A percentile compares a stretch with the other conserved stretches of the same genome.
phyloP scores from a whole-genome alignment of 2,113 vertebrate species.

The Ptilorrhoa leucosticta region DNA sequence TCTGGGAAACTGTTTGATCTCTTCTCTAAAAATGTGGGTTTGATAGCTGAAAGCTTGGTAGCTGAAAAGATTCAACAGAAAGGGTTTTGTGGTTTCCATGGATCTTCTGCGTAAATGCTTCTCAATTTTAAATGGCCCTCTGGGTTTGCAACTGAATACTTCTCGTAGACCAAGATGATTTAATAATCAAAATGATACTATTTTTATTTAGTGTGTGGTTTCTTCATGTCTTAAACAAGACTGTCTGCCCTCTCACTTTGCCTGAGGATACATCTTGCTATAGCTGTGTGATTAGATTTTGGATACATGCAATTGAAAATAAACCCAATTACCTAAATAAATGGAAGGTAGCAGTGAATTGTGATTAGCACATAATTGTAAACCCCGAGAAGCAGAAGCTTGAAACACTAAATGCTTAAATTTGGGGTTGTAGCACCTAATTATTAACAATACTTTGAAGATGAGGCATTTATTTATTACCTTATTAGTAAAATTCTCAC shows the following conservation, averaged over 20 bases:
- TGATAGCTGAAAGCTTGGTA: neutral
- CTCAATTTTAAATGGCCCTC: slow-evolving; percentile 39
- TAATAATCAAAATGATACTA: slow-evolving; percentile 44
- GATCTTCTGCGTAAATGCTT: neutral
- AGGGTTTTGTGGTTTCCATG: neutral
- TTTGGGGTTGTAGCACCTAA: neutral
- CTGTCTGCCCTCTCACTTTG: slow-evolving; percentile 32
- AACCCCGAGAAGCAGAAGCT: neutral
- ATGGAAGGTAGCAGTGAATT: slow-evolving; percentile 31
- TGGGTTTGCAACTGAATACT: slow-evolving; percentile 16
- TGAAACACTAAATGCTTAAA: neutral
- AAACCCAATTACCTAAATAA: slow-evolving; percentile 30
- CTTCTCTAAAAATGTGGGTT: neutral
- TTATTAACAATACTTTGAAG: neutral
- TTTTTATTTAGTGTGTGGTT: slow-evolving; percentile 45
- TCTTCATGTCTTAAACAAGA: slow-evolving; percentile 38
- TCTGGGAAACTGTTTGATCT: slow-evolving; percentile 3
- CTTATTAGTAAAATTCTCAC: neutral
- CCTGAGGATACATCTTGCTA: slow-evolving; percentile 24
- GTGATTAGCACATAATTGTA: slow-evolving; percentile 30
- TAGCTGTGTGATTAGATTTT: slow-evolving; percentile 50
- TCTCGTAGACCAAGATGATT: slow-evolving; percentile 7
- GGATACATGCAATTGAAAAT: slow-evolving; percentile 30
- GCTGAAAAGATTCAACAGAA: neutral
- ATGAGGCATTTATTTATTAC: neutral